A percentile compares a stretch with the other conserved stretches of the same genome.
phyloP scores from a whole-genome alignment of 2,113 vertebrate species.

The Syngnathus typhle region DNA sequence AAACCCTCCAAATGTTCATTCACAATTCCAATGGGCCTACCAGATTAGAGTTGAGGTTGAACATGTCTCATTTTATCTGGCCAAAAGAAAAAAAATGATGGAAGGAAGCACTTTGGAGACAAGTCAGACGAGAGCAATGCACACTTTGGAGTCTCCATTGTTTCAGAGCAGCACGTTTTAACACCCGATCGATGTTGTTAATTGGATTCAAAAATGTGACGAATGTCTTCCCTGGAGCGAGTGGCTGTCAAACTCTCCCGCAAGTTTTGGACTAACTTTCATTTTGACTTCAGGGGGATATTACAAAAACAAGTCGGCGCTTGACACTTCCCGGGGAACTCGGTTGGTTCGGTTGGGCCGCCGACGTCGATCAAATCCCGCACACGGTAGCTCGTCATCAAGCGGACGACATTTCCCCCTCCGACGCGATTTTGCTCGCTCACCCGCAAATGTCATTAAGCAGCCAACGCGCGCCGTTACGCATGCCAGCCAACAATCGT shows the following conservation, averaged over 20 bases:
- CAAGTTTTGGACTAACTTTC: neutral
- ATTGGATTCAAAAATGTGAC: neutral
- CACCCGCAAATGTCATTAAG: neutral
- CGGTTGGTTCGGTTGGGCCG: neutral
- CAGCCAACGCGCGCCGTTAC: neutral
- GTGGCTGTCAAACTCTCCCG: neutral
- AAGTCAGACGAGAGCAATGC: no score
- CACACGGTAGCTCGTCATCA: neutral
- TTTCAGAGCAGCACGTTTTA: neutral
- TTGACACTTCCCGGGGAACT: neutral
- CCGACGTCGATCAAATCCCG: neutral
- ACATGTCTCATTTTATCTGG: no score
- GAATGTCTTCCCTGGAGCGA: neutral
- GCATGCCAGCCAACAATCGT: neutral
- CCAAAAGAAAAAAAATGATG: no score
- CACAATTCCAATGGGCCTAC: neutral
- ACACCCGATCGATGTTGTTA: neutral
- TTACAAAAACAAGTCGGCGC: neutral
- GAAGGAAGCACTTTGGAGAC: no score
- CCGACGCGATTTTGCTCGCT: neutral
- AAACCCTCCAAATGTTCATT: neutral
- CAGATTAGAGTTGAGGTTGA: no score
- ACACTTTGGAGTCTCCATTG: no score
- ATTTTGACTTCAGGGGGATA: neutral
- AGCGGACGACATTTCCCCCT: neutral